A percentile compares a stretch with the other conserved stretches of the same genome.
phyloP scores from a whole-genome alignment of 2,113 vertebrate genomes.

The Zosterops lateralis region DNA sequence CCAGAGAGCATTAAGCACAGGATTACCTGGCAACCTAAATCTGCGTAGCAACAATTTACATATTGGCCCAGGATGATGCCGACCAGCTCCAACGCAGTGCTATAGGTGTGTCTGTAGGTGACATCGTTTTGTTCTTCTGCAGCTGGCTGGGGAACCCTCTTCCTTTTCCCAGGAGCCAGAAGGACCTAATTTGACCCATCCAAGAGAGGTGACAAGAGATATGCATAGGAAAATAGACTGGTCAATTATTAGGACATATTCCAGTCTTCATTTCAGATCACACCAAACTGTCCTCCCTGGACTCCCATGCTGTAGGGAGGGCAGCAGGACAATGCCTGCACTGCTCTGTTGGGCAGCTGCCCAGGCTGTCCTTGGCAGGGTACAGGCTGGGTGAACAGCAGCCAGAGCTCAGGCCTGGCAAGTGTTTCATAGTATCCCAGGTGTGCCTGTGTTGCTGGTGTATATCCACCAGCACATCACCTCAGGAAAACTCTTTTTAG shows the following conservation, averaged over 20 bases:
- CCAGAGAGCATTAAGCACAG: background rate
- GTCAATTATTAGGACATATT: background rate
- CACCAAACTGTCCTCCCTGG: background rate
- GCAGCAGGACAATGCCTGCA: background rate
- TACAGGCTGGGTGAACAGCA: background rate
- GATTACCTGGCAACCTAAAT: background rate
- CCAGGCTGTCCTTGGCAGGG: background rate
- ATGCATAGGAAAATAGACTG: background rate
- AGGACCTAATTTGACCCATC: background rate
- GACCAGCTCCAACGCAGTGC: background rate
- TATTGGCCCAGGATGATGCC: background rate
- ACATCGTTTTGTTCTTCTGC: background rate
- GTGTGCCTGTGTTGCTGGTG: background rate
- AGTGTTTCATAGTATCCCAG: background rate
- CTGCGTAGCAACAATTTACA: background rate
- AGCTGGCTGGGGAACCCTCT: background rate
- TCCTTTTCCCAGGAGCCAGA: background rate
- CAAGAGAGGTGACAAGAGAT: background rate
- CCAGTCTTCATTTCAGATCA: background rate
- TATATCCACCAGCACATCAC: background rate
- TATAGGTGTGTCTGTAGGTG: fast-evolving
- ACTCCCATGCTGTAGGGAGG: background rate
- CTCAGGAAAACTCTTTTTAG: background rate
- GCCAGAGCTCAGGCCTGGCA: background rate
- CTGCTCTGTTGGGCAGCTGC: background rate